These are phyloP conservation scores for Sebastiscus albofasciatus DNA, from an alignment of 2,797 vertebrate species.

Conservation along the genomic window DNA sequence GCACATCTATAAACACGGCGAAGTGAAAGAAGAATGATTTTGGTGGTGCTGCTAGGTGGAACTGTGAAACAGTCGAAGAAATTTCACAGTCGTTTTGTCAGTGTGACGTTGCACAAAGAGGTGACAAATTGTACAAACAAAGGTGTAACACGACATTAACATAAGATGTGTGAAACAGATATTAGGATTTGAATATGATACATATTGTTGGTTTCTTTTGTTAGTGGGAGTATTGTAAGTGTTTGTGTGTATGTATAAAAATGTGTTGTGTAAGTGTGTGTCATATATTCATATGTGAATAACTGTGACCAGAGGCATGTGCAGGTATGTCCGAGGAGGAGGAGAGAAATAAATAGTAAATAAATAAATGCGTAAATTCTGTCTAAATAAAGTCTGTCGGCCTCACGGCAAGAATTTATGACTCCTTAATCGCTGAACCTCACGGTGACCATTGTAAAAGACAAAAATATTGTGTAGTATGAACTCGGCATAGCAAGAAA, in stretches of 20 bases:
- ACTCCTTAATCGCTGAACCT: not conserved
- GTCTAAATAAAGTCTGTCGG: not conserved
- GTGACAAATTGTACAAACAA: not conserved
- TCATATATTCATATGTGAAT: no score
- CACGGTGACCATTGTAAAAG: not conserved
- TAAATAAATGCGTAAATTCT: no score
- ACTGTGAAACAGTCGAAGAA: not conserved
- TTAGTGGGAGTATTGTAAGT: no score
- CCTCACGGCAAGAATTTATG: not conserved
- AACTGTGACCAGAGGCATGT: no score
- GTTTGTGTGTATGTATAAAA: no score
- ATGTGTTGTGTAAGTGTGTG: no score
- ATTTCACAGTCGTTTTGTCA: not conserved
- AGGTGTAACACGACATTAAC: not conserved
- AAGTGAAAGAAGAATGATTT: not conserved
- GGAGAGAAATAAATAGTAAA: no score
- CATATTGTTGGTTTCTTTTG: no score
- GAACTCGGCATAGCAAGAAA: not conserved
- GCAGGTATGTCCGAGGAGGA: no score
- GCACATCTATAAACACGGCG: not conserved
- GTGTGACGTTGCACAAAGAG: not conserved
- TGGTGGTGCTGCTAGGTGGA: accelerated
- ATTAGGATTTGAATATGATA: not conserved
- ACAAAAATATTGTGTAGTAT: not conserved
- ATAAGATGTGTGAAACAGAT: not conserved